Base-by-base conservation (phyloP, 2,113 vertebrate species). In the Macquaria australasica region DNA sequence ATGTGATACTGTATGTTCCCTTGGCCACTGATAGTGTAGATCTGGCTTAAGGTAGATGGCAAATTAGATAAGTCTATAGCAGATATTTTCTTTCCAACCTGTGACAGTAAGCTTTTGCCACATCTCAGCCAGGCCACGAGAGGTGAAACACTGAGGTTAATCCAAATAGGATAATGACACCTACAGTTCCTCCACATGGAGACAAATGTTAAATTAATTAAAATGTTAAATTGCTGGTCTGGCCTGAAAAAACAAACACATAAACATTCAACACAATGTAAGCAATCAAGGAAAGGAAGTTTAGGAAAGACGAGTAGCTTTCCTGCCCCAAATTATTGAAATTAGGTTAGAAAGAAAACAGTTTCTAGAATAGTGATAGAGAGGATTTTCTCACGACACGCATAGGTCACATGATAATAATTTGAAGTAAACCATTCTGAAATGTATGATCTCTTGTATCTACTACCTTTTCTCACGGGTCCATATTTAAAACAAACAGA, bases 91-190 rank as follows among this genome's bases (percentile, higher is more conserved):
- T 73, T 41, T 39, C 55, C 18, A 16, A 43, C 4, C 15, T 31
- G 18, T 63, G 51, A 56, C 55, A 39, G 50, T 83, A 28, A 85
- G 73, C 82, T 60, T 79, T 87, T 77, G 48, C 56, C 50, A 55
- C 66, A 67, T 41, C 28, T 41, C 37, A 53, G 7, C 59, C 5
- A n/a, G 67, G 78, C 3, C 39, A 73, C 16, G 28, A 31, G 21
- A 58, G 77, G 71, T 37, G 59, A 68, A 62, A 34, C 28, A n/a
- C 48, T 41, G 34, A 48, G 67, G 71, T 68, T 66, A 91, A 89
- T 89, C 79, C 66, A 45, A 50, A 77, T 43, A 78, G 67, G 79
- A 66, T 41, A 45, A 77, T 51, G 48, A 79, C 59, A 68, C 51
- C 59, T n/a, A 72, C 15, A 50, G 25, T 77, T 69, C 43, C 23